Base-by-base conservation (phyloP, 2,113 vertebrate genomes). In the Pelobates fuscus region DNA sequence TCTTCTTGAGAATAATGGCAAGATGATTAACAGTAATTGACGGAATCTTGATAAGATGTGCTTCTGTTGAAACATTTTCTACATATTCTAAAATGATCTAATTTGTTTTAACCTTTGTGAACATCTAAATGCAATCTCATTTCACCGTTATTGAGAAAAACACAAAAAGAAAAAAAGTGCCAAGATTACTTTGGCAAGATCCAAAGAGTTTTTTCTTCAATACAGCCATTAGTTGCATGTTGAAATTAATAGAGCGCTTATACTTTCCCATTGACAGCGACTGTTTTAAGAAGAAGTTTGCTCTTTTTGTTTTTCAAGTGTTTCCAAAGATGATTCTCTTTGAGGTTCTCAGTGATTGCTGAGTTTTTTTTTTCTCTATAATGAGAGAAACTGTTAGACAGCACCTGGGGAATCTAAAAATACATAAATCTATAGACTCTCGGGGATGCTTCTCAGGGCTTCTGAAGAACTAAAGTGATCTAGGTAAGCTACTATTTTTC, bases 311-410 rank as follows among this genome's bases (percentile, higher is more conserved):
- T 37, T 37, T 37, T 49, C 2, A 49, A 49, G 44, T 49, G 10
- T 49, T 18, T 49, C 2, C 8, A 49, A 49, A 5, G 44, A 49
- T 14, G 44, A 49, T 52, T 67, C 43, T 52, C 23, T 67, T 26
- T 67, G 23, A 44, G 30, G 44, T 18, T 44, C 2, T 10, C 18
- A 59, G 49, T 58, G 20, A 24, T 8, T 57, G 18, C 1, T 8
- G 52, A 57, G 67, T 32, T 15, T 41, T 71, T 71, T 49, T 30
- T 46, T 71, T 63, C 60, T 29, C 60, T 29, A n/a, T 61, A 60
- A 71, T 62, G 57, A 71, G 57, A 46, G 26, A 68, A 20, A 55
- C 57, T 71, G 58, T 71, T 71, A 12, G 37, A n/a, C 60, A 61
- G 57, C 26, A 61, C 57, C 24, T 27, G 12, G 52, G 52, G 52